phyloP scores from a whole-genome alignment of 2,113 vertebrate species.

The Maccullochella peelii region DNA sequence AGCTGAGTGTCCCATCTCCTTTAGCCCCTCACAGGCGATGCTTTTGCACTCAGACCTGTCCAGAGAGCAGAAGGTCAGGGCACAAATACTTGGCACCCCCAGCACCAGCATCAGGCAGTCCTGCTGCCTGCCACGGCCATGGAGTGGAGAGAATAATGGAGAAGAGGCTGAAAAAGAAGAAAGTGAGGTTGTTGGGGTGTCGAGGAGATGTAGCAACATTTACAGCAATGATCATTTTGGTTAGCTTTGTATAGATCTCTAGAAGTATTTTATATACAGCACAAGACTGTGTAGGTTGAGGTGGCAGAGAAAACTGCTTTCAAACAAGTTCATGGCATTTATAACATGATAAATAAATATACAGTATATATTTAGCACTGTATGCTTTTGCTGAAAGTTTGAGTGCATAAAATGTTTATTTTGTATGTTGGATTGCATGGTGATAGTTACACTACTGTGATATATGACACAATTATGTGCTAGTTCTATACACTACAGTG shows the following conservation, averaged over 20 bases:
- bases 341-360: slow-evolving; percentile 38
- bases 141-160: slow-evolving; percentile 29
- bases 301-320: neutral
- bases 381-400: slow-evolving; percentile 8
- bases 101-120: slow-evolving; percentile 21
- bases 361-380: neutral
- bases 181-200: neutral
- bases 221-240: neutral
- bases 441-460: slow-evolving; percentile 22
- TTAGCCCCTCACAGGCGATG: slow-evolving; percentile 48
- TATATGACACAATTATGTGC: slow-evolving; percentile 41
- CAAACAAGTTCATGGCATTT: neutral
- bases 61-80: slow-evolving; percentile 63
- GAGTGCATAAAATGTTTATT: slow-evolving; percentile 16
- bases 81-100: slow-evolving; percentile 40
- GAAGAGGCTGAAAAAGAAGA: slow-evolving; percentile 13
- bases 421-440: neutral
- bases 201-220: neutral
- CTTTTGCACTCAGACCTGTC: slow-evolving; percentile 59
- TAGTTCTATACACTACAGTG: slow-evolving; percentile 1
- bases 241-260: neutral
- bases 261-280: slow-evolving; percentile 2
- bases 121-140: slow-evolving; percentile 11
- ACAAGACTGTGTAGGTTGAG: neutral
- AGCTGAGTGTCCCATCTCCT: slow-evolving; percentile 60